Evolutionary conservation across 2,113 vertebrate species (phyloP).

Genomic region (Prochilodus magdalenae): DNA sequence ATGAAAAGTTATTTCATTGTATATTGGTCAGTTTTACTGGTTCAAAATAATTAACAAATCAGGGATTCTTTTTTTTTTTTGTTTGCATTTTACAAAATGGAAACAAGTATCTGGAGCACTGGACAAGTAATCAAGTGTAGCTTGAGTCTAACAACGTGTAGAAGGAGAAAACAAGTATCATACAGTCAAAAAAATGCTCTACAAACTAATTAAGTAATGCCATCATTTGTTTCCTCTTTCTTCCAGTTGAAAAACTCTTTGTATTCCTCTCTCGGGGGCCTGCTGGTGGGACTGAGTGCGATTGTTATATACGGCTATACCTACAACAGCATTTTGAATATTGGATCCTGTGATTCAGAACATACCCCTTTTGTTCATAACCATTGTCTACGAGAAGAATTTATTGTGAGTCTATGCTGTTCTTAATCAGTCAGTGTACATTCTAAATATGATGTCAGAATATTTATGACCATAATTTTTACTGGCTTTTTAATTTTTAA

Average conservation of each 20-base stretch:
- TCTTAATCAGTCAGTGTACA: not conserved
- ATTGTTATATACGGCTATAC: constrained; percentile 66
- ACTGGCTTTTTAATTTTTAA: not conserved
- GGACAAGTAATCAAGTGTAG: too few relatives aligned
- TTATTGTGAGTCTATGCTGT: constrained; percentile 23
- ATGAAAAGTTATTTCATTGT: too few relatives aligned
- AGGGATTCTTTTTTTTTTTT: too few relatives aligned
- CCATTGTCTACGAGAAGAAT: not conserved
- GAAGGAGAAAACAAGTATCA: too few relatives aligned
- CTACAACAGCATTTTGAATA: not conserved
- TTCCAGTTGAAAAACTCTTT: constrained; percentile 67
- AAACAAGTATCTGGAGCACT: too few relatives aligned
- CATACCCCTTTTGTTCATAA: accelerated
- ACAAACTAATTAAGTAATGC: not conserved
- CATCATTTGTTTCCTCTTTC: not conserved
- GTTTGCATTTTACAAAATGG: too few relatives aligned
- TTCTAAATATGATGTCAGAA: not conserved
- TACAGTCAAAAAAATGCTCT: not conserved
- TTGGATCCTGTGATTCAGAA: not conserved
- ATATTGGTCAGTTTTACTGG: too few relatives aligned
- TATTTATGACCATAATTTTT: not conserved
- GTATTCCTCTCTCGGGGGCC: constrained; percentile 62
- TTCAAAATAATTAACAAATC: too few relatives aligned
- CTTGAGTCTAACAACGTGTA: too few relatives aligned
- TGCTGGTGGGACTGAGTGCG: constrained; percentile 66